Evolutionary conservation across 2,888 invertebrate species (phyloP), one percentile per base, ranked within the genome.

Genomic region (Leptodirus hochenwartii): DNA sequence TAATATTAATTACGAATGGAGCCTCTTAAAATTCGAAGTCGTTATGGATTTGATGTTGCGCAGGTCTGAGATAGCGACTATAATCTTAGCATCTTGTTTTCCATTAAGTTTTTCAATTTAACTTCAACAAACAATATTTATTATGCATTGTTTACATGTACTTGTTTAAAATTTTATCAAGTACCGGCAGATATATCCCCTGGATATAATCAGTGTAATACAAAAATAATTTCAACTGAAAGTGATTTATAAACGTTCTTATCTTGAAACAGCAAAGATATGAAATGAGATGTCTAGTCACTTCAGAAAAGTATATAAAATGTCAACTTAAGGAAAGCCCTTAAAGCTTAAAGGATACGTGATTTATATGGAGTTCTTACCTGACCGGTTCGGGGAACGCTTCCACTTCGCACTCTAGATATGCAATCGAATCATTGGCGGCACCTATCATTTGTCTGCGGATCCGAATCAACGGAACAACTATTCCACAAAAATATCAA

Each of bases 361-460:
- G n/a, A n/a, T n/a, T 20, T 20, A 20, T 8, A 8, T 20, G 9
- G 9, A 20, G 16, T 22, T 15, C 22, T 29, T 39, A 54, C 54
- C 77, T 64, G 1, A 82, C 68, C 1, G 87, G 76, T 43, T 80
- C 78, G 0, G 88, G 88, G 56, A 74, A 87, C 0, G 85, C 84
- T 58, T 90, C 87, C 14, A 85, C 72, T 55, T 80, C 77, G 47
- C 88, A 88, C 50, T 82, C 80, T 22, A 87, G 56, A 22, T 67
- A 64, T 1, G 71, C 80, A 2, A 66, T 69, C 24, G 64, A 63
- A 38, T 76, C 76, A 43, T 73, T 72, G 23, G 66, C 62, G 0
- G 73, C 75, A 27, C 75, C 76, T 31, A 84, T 68, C 47, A 71
- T 64, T 47, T 78, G 78, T 44, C 73, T 74, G 30, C 72, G 70